Evolutionary conservation across 2,797 vertebrate genomes (phyloP).

Genomic region (Lagocephalus sceleratus): DNA sequence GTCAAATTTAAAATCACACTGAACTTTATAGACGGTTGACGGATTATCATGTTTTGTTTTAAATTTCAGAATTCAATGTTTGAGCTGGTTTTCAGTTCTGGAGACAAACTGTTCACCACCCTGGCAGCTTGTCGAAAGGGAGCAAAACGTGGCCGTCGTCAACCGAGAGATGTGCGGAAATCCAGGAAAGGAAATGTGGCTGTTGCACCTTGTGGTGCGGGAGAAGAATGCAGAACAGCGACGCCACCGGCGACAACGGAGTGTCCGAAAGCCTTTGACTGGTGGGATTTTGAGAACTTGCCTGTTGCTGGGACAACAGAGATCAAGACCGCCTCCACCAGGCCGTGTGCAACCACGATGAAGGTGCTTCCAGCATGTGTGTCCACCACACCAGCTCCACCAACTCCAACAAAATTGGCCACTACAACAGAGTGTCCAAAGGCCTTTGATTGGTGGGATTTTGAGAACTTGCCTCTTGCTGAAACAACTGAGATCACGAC

Average conservation of each 20-base stretch:
- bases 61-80: neutral
- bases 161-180: neutral
- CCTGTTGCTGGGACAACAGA: no score
- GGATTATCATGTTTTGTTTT: neutral
- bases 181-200: neutral
- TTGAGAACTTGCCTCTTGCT: no score
- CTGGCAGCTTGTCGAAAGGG: neutral
- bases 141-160: neutral
- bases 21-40: neutral
- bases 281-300: no score
- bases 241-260: neutral
- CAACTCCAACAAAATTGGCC: no score
- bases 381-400: no score
- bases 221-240: neutral
- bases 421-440: no score
- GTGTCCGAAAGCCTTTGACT: neutral
- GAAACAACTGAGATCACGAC: no score
- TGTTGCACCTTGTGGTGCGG: neutral
- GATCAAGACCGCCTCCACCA: no score
- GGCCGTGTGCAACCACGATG: no score
- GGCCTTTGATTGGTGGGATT: no score
- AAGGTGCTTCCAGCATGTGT: no score
- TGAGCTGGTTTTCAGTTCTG: neutral
- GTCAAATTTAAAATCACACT: no score
- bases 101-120: neutral